These are phyloP conservation scores for Acleris holmiana DNA, from an alignment of 2,888 invertebrate genomes.

Conservation along the genomic window DNA sequence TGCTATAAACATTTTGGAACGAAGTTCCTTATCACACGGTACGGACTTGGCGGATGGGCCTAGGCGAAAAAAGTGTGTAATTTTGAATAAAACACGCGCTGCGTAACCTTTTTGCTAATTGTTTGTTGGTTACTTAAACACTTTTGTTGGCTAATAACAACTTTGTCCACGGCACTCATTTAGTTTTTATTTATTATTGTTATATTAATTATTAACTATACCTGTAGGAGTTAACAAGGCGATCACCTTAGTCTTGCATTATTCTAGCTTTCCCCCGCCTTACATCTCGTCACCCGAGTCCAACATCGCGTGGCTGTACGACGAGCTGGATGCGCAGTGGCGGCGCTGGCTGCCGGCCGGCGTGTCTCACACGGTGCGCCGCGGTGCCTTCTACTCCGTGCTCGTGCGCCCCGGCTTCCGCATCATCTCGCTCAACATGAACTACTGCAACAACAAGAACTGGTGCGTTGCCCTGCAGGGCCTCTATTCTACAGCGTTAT, in stretches of 20 bases:
- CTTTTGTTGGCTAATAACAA: too few relatives aligned
- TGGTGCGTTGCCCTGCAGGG: conserved; percentile 85
- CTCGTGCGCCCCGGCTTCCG: conserved; percentile 95
- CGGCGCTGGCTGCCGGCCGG: conserved; percentile 95
- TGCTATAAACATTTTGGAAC: too few relatives aligned
- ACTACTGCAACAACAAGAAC: conserved; percentile 97
- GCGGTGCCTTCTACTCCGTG: conserved; percentile 96
- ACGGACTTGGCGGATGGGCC: too few relatives aligned
- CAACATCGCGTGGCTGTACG: conserved; percentile 96
- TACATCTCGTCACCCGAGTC: conserved; percentile 92
- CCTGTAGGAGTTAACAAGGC: background rate
- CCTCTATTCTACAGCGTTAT: too few relatives aligned
- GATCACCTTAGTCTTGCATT: background rate
- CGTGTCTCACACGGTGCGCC: conserved; percentile 92
- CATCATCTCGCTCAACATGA: conserved; percentile 97
- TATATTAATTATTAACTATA: too few relatives aligned
- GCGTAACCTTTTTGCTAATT: too few relatives aligned
- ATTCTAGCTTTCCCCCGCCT: conserved; percentile 92
- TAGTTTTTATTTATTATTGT: too few relatives aligned
- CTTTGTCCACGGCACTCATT: too few relatives aligned
- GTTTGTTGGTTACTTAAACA: too few relatives aligned
- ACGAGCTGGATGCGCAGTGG: conserved; percentile 95
- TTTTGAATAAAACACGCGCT: too few relatives aligned
- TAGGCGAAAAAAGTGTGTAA: too few relatives aligned
- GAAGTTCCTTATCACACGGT: too few relatives aligned